Evolutionary conservation across 2,888 invertebrate genomes (phyloP).

Genomic region (Dynastes hyllus): DNA sequence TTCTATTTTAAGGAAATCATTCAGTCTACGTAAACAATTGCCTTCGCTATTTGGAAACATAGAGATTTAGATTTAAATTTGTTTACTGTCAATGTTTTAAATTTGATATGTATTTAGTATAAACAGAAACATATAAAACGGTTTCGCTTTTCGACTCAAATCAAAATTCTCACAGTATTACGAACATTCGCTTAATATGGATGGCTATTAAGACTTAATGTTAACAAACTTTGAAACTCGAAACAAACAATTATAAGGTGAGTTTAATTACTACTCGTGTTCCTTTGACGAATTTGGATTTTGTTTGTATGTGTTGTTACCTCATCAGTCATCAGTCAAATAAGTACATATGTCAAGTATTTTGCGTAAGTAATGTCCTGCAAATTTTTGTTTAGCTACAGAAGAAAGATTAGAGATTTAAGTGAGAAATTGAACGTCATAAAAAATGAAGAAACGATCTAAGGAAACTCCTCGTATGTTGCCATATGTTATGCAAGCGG

Average conservation of each 20-base stretch:
- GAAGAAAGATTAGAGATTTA: constrained; percentile 22
- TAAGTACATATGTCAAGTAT: too few relatives aligned
- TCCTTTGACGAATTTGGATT: too few relatives aligned
- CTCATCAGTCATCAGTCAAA: too few relatives aligned
- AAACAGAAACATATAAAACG: background rate
- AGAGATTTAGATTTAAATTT: background rate
- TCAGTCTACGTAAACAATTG: background rate
- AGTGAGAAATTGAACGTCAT: background rate
- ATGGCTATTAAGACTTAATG: too few relatives aligned
- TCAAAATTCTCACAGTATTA: constrained; percentile 7
- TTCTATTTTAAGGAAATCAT: background rate
- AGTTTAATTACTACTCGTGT: too few relatives aligned
- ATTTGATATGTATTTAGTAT: constrained; percentile 25
- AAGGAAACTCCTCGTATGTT: constrained; percentile 51
- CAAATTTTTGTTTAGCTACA: background rate
- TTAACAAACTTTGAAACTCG: background rate
- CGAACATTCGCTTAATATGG: background rate
- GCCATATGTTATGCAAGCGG: constrained; percentile 55
- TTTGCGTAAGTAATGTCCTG: too few relatives aligned
- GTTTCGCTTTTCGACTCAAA: background rate
- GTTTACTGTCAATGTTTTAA: constrained; percentile 32
- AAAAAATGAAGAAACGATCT: constrained; percentile 33
- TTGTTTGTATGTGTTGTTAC: too few relatives aligned
- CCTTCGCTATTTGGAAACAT: constrained; percentile 5
- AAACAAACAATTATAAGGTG: constrained; percentile 4